phyloP scores from a whole-genome alignment of 2,888 invertebrate genomes.

The Himalopsyche tibetana region DNA sequence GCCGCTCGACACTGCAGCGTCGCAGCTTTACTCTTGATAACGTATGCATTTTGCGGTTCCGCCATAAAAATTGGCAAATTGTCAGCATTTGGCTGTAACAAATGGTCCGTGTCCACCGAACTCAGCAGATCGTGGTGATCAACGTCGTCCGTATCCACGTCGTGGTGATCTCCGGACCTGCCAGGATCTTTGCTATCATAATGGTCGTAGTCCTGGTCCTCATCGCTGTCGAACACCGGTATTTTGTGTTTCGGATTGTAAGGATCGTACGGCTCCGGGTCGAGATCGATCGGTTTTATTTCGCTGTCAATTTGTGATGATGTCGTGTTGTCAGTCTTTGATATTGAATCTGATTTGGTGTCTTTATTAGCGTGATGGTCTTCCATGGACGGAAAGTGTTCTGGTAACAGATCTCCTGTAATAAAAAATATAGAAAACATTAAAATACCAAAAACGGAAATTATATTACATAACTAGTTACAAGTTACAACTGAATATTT shows the following conservation, averaged over 20 bases:
- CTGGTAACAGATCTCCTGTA: slow-evolving; percentile 63
- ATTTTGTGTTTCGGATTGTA: slow-evolving; percentile 64
- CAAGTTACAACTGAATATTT: too few species aligned
- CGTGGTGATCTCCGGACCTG: slow-evolving; percentile 54
- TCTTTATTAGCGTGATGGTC: slow-evolving; percentile 41
- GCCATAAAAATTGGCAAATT: slow-evolving; percentile 90
- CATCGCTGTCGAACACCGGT: slow-evolving; percentile 66
- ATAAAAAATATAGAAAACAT: slow-evolving; percentile 40
- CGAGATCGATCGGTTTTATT: slow-evolving; percentile 48
- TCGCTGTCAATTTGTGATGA: slow-evolving; percentile 41
- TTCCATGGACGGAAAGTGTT: slow-evolving; percentile 64
- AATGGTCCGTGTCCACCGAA: slow-evolving; percentile 72
- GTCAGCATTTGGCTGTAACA: slow-evolving; percentile 78
- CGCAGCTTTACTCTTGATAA: slow-evolving; percentile 94
- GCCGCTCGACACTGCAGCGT: slow-evolving; percentile 92
- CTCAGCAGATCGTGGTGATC: slow-evolving; percentile 73
- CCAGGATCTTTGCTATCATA: slow-evolving; percentile 71
- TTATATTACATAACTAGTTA: too few species aligned
- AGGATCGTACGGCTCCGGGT: slow-evolving; percentile 64
- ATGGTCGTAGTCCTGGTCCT: slow-evolving; percentile 71
- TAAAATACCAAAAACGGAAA: background rate
- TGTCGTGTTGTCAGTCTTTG: slow-evolving; percentile 52
- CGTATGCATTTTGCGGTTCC: slow-evolving; percentile 93
- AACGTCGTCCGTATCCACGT: slow-evolving; percentile 70
- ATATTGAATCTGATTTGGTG: slow-evolving; percentile 5